These are phyloP conservation scores for Dusona sp. DNA, from an alignment of 2,888 invertebrate genomes.

Conservation along the genomic window DNA sequence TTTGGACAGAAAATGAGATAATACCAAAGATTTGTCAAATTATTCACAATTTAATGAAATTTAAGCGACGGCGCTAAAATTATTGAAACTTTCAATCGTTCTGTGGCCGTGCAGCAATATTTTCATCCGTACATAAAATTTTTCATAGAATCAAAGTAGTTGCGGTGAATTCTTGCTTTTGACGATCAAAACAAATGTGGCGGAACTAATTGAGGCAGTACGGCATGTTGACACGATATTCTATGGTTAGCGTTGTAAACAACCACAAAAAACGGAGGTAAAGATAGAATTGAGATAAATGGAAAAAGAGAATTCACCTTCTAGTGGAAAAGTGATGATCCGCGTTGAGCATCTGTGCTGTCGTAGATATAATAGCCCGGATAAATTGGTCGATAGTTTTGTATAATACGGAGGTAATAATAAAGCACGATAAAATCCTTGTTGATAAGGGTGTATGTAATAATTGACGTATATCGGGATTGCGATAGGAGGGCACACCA, in stretches of 20 bases:
- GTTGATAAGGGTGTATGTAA: slow-evolving; percentile 22
- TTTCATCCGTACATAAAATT: neutral
- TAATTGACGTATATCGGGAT: slow-evolving; percentile 19
- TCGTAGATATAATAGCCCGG: neutral
- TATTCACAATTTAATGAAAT: neutral
- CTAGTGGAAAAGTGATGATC: slow-evolving; percentile 31
- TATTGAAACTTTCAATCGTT: neutral
- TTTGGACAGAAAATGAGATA: neutral
- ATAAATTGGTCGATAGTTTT: slow-evolving; percentile 27
- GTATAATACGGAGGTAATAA: slow-evolving; percentile 26
- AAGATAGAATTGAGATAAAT: neutral
- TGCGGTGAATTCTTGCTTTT: neutral
- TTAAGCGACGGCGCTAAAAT: neutral
- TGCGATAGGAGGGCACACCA: slow-evolving; percentile 14
- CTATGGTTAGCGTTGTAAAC: neutral
- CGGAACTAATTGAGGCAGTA: neutral
- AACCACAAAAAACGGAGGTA: neutral
- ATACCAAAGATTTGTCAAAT: neutral
- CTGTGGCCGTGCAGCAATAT: neutral
- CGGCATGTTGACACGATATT: neutral
- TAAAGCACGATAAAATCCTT: slow-evolving; percentile 9
- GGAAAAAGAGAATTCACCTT: slow-evolving; percentile 30
- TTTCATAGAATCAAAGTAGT: neutral
- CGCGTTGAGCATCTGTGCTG: slow-evolving; percentile 51
- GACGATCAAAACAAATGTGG: neutral